A percentile compares a stretch with the other conserved stretches of the same genome.
phyloP scores from a whole-genome alignment of 1,140 invertebrate species.

The Sarcophaga peregrina region DNA sequence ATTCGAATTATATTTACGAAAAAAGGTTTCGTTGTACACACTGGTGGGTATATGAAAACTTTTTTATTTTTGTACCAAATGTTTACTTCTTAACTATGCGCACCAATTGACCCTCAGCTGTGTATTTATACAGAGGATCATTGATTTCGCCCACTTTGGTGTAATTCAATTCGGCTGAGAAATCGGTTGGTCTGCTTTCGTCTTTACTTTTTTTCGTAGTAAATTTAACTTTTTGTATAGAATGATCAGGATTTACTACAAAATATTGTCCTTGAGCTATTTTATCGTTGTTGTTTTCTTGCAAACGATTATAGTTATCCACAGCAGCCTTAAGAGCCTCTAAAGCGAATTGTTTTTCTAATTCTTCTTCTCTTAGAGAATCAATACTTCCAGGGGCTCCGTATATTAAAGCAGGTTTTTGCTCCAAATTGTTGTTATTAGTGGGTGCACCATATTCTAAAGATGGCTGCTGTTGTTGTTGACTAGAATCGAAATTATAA shows the following conservation, averaged over 20 bases:
- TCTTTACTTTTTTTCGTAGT: constrained; percentile 52
- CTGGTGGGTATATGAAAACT: too few relatives aligned
- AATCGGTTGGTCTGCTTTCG: constrained; percentile 49
- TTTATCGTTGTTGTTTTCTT: constrained; percentile 5
- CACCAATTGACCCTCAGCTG: constrained; percentile 58
- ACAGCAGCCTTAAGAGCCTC: constrained; percentile 43
- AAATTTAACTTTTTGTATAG: constrained; percentile 57
- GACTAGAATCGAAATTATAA: neutral
- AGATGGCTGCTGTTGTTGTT: constrained; percentile 28
- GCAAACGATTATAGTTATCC: constrained; percentile 40
- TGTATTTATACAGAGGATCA: constrained; percentile 62
- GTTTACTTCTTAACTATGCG: constrained; percentile 51
- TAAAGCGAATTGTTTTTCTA: constrained; percentile 23
- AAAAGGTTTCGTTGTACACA: too few relatives aligned
- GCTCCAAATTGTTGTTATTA: neutral
- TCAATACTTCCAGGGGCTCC: constrained; percentile 15
- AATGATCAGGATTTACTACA: constrained; percentile 56
- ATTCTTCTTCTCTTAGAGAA: constrained; percentile 43
- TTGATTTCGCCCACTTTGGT: constrained; percentile 58
- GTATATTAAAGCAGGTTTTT: constrained; percentile 52
- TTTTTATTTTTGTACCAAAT: too few relatives aligned
- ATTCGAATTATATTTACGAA: too few relatives aligned
- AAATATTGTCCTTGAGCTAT: constrained; percentile 58
- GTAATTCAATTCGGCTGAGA: constrained; percentile 60
- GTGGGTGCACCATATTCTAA: constrained; percentile 52